These are phyloP conservation scores for Dexiosoma caninum DNA, from an alignment of 2,888 invertebrate genomes.

Conservation along the genomic window DNA sequence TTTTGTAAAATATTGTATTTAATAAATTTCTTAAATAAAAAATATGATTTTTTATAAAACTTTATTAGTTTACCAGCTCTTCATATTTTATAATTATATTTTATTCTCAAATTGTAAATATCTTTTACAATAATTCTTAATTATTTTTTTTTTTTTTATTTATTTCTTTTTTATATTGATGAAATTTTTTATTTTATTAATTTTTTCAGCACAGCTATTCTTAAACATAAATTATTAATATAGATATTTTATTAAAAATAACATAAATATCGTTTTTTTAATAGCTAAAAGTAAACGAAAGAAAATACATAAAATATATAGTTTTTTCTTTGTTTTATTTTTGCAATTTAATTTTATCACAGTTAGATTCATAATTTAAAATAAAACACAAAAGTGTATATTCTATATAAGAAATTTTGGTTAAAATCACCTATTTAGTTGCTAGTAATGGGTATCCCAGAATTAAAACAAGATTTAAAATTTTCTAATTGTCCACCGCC, in stretches of 20 bases:
- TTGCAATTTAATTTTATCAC: constrained; percentile 10
- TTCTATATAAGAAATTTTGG: neutral
- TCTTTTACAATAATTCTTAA: neutral
- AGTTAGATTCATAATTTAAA: constrained; percentile 30
- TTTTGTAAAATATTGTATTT: neutral
- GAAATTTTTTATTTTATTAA: constrained; percentile 44
- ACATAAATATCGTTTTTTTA: constrained; percentile 1
- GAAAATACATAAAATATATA: constrained; percentile 57
- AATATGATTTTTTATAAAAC: neutral
- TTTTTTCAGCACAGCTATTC: constrained; percentile 41
- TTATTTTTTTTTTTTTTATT: constrained; percentile 15
- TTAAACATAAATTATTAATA: constrained; percentile 41
- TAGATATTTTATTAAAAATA: constrained; percentile 23
- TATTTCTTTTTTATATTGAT: constrained; percentile 19
- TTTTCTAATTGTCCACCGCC: too few species aligned
- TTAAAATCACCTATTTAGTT: constrained; percentile 30
- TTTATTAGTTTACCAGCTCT: constrained; percentile 25
- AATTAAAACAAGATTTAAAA: too few species aligned
- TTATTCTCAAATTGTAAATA: constrained; percentile 18
- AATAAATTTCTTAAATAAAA: constrained; percentile 23
- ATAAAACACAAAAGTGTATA: constrained; percentile 21
- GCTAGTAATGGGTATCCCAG: constrained; percentile 49
- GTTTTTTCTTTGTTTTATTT: constrained; percentile 37
- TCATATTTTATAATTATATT: constrained; percentile 20
- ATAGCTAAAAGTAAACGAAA: constrained; percentile 65